These are phyloP conservation scores for Sebastiscus tertius DNA, from an alignment of 2,797 vertebrate genomes.

Conservation along the genomic window DNA sequence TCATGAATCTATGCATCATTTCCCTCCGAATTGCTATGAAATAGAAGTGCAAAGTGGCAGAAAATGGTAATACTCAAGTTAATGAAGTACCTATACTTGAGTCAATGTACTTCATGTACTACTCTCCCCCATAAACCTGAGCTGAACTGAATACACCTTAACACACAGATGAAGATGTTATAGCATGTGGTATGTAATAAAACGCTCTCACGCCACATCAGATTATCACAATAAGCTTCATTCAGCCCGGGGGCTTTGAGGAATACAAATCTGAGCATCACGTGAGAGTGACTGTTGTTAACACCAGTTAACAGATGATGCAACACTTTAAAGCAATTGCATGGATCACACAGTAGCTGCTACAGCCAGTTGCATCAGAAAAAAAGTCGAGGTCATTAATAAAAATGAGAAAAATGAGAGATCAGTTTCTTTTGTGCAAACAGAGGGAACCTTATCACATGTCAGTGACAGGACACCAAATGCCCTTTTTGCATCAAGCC, in stretches of 20 bases:
- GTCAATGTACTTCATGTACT: background rate
- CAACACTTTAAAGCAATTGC: constrained; percentile 67
- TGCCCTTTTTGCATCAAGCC: constrained; percentile 1
- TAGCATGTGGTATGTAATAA: background rate
- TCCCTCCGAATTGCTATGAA: background rate
- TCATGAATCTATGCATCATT: background rate
- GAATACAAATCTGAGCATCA: constrained; percentile 36
- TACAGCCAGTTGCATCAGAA: constrained; percentile 31
- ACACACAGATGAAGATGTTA: background rate
- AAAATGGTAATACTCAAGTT: background rate
- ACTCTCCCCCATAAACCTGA: background rate
- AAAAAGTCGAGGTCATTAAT: background rate
- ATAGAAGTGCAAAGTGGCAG: too few species aligned
- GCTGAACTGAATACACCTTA: background rate
- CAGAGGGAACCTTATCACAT: background rate
- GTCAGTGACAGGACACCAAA: constrained; percentile 8
- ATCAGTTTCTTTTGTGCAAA: background rate
- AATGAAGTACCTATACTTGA: background rate
- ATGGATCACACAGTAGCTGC: constrained; percentile 2
- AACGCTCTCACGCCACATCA: constrained; percentile 30
- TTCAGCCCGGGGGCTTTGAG: constrained; percentile 35
- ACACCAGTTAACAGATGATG: constrained; percentile 69
- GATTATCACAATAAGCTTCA: constrained; percentile 23
- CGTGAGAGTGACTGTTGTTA: constrained; percentile 25
- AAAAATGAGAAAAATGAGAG: background rate